Base-by-base conservation (phyloP, 2,113 vertebrate species). In the Sinocyclocheilus anophthalmus region DNA sequence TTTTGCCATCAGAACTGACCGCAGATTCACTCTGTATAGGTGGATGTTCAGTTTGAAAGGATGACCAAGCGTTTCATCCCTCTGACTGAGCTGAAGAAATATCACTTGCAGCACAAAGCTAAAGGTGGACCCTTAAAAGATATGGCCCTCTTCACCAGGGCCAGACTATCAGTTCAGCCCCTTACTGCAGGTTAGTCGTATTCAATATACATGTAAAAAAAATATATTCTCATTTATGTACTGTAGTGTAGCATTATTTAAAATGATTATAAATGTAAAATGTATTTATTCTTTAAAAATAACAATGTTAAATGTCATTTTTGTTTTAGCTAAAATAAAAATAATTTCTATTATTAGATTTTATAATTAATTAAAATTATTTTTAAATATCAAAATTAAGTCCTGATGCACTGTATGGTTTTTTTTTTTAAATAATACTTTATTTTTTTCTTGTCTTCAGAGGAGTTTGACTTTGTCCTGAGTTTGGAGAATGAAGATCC, bases 391-490 rank as follows among this genome's bases (percentile, higher is more conserved):
- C 1, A 30, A 37, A 37, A 20, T 55, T 3, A 18, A 50, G 20
- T 33, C 3, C 5, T 9, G 45, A 24, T 76, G 30, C 12, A 13
- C 24, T n/a, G 8, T 76, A 16, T 26, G 14, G 13, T 76, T 30
- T 57, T 22, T 59, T 18, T 57, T 50, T 14, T 42, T 42, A 2
- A 33, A 89, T 91, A 88, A 48, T 82, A 10, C 22, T 18, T 81
- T 85, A 13, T 4, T 90, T 48, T 86, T 48, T 90, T 26, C 72
- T 87, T 83, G 48, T 69, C 85, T 67, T 92, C 94, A 99, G 98
- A 97, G 89, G 95, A 98, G 90, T 99, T 98, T 94, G 95, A 98
- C 72, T 99, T 97, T 90, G 90, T 99, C 88, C 89, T 97, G 92
- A 95, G 94, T 90, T 93, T 99, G 92, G 97, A 99, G 91, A 95